A percentile compares a stretch with the other conserved stretches of the same genome.
Evolutionary conservation across 2,888 invertebrate species (phyloP).

Genomic region (Cheilosia urbana): DNA sequence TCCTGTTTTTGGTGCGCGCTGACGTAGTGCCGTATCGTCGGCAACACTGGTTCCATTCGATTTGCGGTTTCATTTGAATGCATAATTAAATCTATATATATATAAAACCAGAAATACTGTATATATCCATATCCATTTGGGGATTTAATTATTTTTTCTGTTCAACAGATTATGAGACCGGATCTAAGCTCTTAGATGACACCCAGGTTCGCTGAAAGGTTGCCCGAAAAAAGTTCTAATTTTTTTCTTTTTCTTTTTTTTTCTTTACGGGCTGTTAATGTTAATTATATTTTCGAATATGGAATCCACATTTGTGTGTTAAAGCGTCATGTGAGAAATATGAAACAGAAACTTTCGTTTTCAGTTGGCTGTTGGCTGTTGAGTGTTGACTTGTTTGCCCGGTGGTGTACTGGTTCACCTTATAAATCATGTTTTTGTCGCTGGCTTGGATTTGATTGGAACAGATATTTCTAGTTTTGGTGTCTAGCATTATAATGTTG

Average conservation of each 20-base stretch:
- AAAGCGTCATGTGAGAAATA: slow-evolving; percentile 7
- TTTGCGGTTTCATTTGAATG: slow-evolving; percentile 52
- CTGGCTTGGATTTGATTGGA: too few species aligned
- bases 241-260: slow-evolving; percentile 12
- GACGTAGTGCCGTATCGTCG: slow-evolving; percentile 3
- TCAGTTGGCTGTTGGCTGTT: background rate
- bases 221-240: slow-evolving; percentile 29
- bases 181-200: slow-evolving; percentile 50
- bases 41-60: slow-evolving; percentile 20
- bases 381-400: background rate
- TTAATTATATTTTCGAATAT: slow-evolving; percentile 8
- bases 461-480: too few species aligned
- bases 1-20: slow-evolving; percentile 44
- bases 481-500: too few species aligned
- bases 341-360: slow-evolving; percentile 30
- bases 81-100: slow-evolving; percentile 60
- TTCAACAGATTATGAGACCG: slow-evolving; percentile 43
- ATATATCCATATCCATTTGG: background rate
- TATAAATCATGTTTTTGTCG: too few species aligned
- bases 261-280: slow-evolving; percentile 9
- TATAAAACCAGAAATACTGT: slow-evolving; percentile 50
- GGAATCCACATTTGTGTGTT: slow-evolving; percentile 1
- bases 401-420: slow-evolving; percentile 11
- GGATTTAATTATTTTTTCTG: slow-evolving; percentile 6
- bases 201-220: slow-evolving; percentile 8